phyloP scores from a whole-genome alignment of 1,140 invertebrate species.

The Harpegnathos saltator region DNA sequence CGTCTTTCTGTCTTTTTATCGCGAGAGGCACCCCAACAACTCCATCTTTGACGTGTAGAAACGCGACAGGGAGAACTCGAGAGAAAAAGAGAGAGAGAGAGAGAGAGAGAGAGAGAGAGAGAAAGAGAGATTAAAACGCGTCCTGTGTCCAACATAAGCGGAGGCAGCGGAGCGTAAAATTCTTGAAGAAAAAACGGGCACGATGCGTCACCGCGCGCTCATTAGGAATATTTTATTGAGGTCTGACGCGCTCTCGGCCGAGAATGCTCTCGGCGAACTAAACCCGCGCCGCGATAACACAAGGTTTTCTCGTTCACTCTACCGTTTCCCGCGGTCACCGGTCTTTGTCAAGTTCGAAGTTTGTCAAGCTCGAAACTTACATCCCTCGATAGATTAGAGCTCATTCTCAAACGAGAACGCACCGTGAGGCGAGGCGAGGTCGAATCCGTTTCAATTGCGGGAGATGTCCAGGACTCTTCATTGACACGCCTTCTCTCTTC shows the following conservation, averaged over 20 bases:
- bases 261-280: not conserved
- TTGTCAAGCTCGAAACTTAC: not conserved
- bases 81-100: too few relatives aligned
- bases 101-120: too few relatives aligned
- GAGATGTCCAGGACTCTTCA: too few relatives aligned
- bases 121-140: conserved; percentile 12
- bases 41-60: conserved; percentile 18
- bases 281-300: not conserved
- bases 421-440: too few relatives aligned
- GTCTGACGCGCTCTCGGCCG: not conserved
- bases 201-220: conserved; percentile 19
- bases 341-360: not conserved
- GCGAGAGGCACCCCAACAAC: not conserved
- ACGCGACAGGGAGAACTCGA: too few relatives aligned
- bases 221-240: conserved; percentile 15
- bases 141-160: conserved; percentile 26
- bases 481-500: too few relatives aligned
- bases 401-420: not conserved
- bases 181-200: conserved; percentile 31
- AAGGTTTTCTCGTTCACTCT: not conserved
- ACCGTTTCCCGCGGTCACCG: not conserved
- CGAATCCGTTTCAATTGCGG: too few relatives aligned
- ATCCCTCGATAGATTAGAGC: not conserved
- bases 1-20: not conserved
- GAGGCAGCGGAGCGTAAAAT: conserved; percentile 22